These are phyloP conservation scores for Perodicticus potto DNA, from an alignment of 2,797 vertebrate genomes.

Conservation along the genomic window DNA sequence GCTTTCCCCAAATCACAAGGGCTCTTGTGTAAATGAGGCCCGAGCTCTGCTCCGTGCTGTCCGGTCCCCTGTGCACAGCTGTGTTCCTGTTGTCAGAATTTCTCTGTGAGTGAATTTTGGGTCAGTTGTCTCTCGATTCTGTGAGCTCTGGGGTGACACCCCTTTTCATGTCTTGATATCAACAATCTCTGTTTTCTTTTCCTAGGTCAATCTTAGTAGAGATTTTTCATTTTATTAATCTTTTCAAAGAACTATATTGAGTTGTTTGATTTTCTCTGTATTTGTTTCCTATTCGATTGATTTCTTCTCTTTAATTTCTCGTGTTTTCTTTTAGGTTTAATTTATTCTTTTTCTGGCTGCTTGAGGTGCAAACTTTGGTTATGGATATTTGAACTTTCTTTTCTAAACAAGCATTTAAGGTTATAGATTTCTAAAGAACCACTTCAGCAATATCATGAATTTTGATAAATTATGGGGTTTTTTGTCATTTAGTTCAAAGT, in stretches of 20 bases:
- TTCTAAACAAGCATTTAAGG: background rate
- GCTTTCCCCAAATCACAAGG: background rate
- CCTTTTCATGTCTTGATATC: too few relatives aligned
- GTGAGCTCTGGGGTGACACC: background rate
- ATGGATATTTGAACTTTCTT: background rate
- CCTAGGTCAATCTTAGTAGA: too few relatives aligned
- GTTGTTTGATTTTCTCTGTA: rapidly evolving
- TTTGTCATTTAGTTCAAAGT: background rate
- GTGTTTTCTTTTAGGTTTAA: background rate
- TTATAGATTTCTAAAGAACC: background rate
- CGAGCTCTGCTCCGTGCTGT: background rate
- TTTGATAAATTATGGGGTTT: background rate
- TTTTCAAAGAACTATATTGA: background rate
- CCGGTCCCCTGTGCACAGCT: background rate
- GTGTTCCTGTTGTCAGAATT: background rate
- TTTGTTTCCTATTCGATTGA: background rate
- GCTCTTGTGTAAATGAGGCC: background rate
- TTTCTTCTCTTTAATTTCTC: background rate
- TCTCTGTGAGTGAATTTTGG: background rate
- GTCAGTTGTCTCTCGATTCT: rapidly evolving
- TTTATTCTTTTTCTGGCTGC: background rate
- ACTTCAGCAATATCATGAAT: too few relatives aligned
- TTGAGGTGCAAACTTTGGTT: background rate
- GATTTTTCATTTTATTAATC: background rate
- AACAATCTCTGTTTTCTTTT: rapidly evolving